Evolutionary conservation across 2,888 invertebrate genomes (phyloP).

Genomic region (Temnothorax unifasciatus): DNA sequence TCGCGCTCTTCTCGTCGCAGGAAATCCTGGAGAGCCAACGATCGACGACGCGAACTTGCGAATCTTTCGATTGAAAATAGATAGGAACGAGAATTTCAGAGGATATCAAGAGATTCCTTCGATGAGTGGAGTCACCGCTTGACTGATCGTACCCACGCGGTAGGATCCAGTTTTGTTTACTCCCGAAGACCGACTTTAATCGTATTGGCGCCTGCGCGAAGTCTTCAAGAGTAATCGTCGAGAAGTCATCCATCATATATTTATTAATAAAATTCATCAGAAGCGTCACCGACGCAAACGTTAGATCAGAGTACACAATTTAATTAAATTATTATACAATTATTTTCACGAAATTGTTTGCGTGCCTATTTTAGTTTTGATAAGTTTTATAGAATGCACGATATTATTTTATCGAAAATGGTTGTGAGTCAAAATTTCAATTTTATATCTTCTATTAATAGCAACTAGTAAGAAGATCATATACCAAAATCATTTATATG

Average conservation of each 20-base stretch:
- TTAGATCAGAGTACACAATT: not conserved
- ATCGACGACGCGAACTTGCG: slow-evolving; percentile 50
- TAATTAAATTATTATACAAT: not conserved
- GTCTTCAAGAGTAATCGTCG: slow-evolving; percentile 41
- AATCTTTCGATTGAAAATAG: slow-evolving; percentile 30
- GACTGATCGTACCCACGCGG: slow-evolving; percentile 83
- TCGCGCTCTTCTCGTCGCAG: slow-evolving; percentile 67
- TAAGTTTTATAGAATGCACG: not conserved
- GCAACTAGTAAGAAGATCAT: not conserved
- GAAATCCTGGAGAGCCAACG: slow-evolving; percentile 65
- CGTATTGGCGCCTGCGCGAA: slow-evolving; percentile 71
- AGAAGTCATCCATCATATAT: slow-evolving; percentile 12
- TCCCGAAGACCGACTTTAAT: not conserved
- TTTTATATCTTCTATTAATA: not conserved
- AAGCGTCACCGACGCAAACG: not conserved
- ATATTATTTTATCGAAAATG: not conserved
- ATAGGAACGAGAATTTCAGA: not conserved
- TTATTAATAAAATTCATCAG: slow-evolving; percentile 11
- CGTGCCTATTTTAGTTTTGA: not conserved
- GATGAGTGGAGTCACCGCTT: slow-evolving; percentile 69
- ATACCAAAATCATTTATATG: not conserved
- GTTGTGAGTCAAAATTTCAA: not conserved
- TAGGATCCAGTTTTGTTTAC: slow-evolving; percentile 82
- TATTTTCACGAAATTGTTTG: not conserved
- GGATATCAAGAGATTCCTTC: slow-evolving; percentile 56